Percentiles rank a stretch among this genome's conserved stretches.
phyloP scores from a whole-genome alignment of 2,113 vertebrate genomes.

The Nycticorax nycticorax region DNA sequence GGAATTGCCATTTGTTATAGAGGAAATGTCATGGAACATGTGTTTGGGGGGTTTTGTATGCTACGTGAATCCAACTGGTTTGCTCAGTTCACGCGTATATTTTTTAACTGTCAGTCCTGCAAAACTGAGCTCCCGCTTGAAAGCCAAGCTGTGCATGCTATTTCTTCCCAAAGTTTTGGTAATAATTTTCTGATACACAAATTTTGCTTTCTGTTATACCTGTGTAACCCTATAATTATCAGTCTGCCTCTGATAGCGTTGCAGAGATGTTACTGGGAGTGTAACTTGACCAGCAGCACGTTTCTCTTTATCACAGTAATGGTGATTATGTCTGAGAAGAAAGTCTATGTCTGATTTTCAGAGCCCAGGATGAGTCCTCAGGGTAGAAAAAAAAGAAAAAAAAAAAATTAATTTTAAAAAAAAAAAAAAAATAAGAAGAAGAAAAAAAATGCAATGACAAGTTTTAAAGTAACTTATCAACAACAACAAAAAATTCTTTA shows the following conservation, averaged over 20 bases:
- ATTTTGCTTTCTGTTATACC: neutral
- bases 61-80: neutral
- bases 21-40: neutral
- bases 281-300: neutral
- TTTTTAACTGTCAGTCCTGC: neutral
- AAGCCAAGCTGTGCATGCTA: neutral
- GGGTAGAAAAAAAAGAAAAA: no score
- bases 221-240: neutral
- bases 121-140: neutral
- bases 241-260: neutral
- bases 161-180: neutral
- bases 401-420: no score
- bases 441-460: neutral
- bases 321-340: neutral
- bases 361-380: neutral
- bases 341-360: neutral
- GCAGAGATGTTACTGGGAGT: neutral
- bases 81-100: neutral
- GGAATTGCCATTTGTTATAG: neutral
- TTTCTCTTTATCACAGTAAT: neutral
- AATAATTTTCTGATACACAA: neutral
- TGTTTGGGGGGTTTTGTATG: neutral
- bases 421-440: no score
- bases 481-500: neutral
- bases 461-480: neutral